Conservation (phyloP, 2,113 vertebrate genomes). For the Engystomops pustulosus region DNA sequence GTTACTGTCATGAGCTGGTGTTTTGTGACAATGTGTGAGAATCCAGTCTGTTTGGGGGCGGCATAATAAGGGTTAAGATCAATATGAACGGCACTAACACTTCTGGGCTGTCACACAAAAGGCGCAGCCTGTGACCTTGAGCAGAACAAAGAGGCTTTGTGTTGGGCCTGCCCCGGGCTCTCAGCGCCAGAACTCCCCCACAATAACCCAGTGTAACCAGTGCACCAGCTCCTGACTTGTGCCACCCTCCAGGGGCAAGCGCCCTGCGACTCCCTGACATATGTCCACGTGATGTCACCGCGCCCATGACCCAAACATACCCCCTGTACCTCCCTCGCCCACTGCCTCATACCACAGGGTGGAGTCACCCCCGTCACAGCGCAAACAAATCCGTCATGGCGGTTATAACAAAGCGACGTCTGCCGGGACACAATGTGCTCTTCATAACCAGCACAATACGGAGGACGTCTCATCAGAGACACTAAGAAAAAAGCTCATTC, state of each 20-base stretch:
- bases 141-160: constrained; percentile 45
- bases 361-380: background rate
- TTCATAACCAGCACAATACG: constrained; percentile 1
- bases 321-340: constrained; percentile 13
- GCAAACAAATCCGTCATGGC: constrained; percentile 36
- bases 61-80: constrained; percentile 27
- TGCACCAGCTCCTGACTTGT: constrained; percentile 36
- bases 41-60: background rate
- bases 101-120: constrained; percentile 10
- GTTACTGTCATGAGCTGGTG: no score
- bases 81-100: constrained; percentile 44
- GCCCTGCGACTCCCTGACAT: constrained; percentile 22
- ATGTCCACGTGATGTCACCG: constrained; percentile 39
- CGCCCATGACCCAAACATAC: background rate
- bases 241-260: constrained; percentile 1
- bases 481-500: background rate
- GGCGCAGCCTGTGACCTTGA: constrained; percentile 34
- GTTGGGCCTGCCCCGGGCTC: background rate
- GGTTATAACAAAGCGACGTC: background rate
- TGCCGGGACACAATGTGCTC: background rate
- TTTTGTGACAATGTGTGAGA: background rate
- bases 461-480: constrained; percentile 13
- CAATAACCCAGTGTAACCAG: constrained; percentile 14
- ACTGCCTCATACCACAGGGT: constrained; percentile 16
- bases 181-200: constrained; percentile 4